Percentiles rank a stretch among this genome's conserved stretches.
Evolutionary conservation across 2,888 invertebrate genomes (phyloP).

Genomic region (Caenorhabditis sulstoni): DNA sequence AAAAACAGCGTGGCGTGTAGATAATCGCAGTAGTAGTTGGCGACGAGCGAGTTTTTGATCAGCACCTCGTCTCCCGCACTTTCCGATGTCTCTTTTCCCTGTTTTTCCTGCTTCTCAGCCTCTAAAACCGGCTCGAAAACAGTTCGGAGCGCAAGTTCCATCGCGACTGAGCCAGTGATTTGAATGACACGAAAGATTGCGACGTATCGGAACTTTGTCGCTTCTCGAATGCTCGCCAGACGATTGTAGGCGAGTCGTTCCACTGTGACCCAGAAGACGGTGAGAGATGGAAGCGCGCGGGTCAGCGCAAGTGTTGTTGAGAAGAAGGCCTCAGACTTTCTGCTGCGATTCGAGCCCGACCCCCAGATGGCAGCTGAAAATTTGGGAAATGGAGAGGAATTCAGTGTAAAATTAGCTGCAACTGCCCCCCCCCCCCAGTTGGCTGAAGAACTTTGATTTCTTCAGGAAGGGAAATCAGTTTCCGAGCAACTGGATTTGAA

Average conservation of each 20-base stretch:
- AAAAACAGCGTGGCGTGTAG: slow-evolving; percentile 16
- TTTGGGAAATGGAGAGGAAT: neutral
- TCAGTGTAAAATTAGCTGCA: neutral
- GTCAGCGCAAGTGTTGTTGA: slow-evolving; percentile 19
- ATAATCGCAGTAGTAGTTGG: slow-evolving; percentile 23
- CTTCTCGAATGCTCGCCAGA: slow-evolving; percentile 9
- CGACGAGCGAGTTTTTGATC: slow-evolving; percentile 14
- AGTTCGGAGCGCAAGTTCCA: neutral
- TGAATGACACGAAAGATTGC: slow-evolving; percentile 11
- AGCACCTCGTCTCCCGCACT: neutral
- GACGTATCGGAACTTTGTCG: slow-evolving; percentile 7
- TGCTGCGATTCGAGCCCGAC: slow-evolving; percentile 12
- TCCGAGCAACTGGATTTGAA: no score
- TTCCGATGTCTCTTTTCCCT: neutral
- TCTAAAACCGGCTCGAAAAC: neutral
- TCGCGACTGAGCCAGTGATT: neutral
- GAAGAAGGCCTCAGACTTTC: slow-evolving; percentile 44
- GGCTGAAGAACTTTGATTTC: no score
- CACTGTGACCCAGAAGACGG: slow-evolving; percentile 28
- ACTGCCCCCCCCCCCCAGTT: neutral
- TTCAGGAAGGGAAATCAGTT: neutral
- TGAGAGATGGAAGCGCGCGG: slow-evolving; percentile 29
- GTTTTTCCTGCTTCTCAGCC: no score
- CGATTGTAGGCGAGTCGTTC: slow-evolving; percentile 31
- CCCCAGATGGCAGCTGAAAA: slow-evolving; percentile 37